Evolutionary conservation across 2,797 vertebrate species (phyloP).

Genomic region (Gallinago stenura): DNA sequence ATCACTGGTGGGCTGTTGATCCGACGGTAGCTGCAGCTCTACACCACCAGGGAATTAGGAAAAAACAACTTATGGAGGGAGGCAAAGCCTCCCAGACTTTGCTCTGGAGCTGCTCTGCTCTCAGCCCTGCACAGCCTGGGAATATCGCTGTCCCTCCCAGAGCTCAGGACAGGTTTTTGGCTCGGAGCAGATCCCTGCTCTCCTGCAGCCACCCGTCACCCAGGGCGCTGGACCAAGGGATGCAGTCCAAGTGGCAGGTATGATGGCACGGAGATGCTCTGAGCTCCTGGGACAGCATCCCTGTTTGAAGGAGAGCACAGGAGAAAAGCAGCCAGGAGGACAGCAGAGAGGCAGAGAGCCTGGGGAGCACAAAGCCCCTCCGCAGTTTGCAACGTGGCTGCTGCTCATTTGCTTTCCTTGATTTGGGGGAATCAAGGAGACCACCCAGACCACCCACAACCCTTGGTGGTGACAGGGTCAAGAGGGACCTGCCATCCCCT

Average conservation of each 20-base stretch:
- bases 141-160: not conserved
- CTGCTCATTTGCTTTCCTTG: not conserved
- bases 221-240: fast-evolving
- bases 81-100: not conserved
- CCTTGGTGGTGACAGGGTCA: not conserved
- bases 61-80: not conserved
- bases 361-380: fast-evolving
- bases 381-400: fast-evolving
- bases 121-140: not conserved
- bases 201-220: fast-evolving
- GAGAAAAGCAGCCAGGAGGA: not conserved
- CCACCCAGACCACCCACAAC: constrained; percentile 17
- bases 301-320: not conserved
- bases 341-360: not conserved
- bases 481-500: not conserved
- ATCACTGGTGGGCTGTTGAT: fast-evolving
- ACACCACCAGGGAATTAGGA: fast-evolving
- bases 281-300: fast-evolving
- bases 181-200: not conserved
- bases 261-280: fast-evolving
- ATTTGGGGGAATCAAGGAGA: not conserved
- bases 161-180: fast-evolving
- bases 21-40: fast-evolving
- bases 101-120: not conserved
- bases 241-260: not conserved